A percentile compares a stretch with the other conserved stretches of the same genome.
Evolutionary conservation across 2,113 vertebrate species (phyloP).

Genomic region (Cynocephalus volans): DNA sequence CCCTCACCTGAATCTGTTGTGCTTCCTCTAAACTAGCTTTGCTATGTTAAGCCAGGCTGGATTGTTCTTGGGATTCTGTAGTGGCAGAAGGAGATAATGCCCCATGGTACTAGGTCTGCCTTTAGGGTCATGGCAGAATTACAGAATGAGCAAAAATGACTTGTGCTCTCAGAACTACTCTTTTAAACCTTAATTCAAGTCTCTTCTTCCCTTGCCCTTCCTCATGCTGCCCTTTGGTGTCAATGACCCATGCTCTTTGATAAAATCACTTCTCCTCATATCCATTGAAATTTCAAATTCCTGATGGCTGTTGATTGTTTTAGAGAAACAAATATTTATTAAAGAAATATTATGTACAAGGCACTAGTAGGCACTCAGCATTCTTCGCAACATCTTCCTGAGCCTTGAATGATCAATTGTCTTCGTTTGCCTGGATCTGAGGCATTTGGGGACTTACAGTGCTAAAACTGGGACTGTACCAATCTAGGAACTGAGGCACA

Average conservation of each 20-base stretch:
- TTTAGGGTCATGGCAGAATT: neutral
- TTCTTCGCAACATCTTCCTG: neutral
- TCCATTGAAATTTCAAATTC: neutral
- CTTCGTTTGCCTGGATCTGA: neutral
- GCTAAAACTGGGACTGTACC: neutral
- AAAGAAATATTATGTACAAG: neutral
- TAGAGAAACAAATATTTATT: neutral
- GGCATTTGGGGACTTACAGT: neutral
- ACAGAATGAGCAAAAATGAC: neutral
- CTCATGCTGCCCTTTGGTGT: neutral
- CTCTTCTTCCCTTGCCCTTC: neutral
- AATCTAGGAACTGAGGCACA: neutral
- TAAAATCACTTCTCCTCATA: neutral
- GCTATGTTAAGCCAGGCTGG: neutral
- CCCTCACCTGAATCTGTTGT: neutral
- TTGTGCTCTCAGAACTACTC: neutral
- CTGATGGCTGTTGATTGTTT: neutral
- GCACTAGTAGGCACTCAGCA: neutral
- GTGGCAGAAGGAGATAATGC: neutral
- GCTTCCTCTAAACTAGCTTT: neutral
- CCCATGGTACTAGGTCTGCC: neutral
- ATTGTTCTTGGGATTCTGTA: neutral
- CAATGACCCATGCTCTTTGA: neutral
- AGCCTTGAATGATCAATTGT: neutral
- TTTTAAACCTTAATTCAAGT: neutral